Conservation (phyloP, 2,113 vertebrate genomes). For the Microtus richardsoni region DNA sequence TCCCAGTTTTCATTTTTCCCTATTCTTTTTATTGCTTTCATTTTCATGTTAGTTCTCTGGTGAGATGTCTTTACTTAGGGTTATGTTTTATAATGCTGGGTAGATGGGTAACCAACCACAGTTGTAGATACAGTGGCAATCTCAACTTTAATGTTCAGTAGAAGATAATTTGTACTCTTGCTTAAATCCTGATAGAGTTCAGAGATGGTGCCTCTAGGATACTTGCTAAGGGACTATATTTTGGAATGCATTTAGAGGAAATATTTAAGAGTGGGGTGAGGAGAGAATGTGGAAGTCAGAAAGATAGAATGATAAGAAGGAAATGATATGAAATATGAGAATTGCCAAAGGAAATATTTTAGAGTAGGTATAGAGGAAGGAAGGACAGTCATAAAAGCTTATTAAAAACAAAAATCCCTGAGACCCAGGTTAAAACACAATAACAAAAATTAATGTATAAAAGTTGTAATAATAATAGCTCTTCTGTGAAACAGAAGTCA, state of each 20-base stretch:
- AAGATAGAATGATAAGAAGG: background rate
- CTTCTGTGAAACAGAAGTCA: background rate
- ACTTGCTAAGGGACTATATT: background rate
- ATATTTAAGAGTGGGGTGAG: background rate
- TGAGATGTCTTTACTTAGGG: background rate
- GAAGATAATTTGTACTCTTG: background rate
- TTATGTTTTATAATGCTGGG: background rate
- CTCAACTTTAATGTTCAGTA: background rate
- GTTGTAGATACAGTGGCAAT: background rate
- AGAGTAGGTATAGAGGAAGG: background rate
- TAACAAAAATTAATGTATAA: background rate
- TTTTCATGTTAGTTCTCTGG: background rate
- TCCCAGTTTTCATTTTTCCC: background rate
- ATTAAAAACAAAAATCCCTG: background rate
- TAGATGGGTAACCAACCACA: background rate
- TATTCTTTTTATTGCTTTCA: background rate
- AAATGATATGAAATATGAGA: background rate
- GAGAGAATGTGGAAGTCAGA: background rate
- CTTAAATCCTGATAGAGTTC: background rate
- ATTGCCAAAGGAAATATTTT: background rate
- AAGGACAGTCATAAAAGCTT: background rate
- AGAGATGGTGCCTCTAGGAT: background rate
- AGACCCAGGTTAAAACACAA: background rate
- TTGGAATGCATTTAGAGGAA: background rate
- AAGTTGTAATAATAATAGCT: background rate